These are phyloP conservation scores for Jaculus jaculus DNA, from an alignment of 2,113 vertebrate species.

Conservation along the genomic window DNA sequence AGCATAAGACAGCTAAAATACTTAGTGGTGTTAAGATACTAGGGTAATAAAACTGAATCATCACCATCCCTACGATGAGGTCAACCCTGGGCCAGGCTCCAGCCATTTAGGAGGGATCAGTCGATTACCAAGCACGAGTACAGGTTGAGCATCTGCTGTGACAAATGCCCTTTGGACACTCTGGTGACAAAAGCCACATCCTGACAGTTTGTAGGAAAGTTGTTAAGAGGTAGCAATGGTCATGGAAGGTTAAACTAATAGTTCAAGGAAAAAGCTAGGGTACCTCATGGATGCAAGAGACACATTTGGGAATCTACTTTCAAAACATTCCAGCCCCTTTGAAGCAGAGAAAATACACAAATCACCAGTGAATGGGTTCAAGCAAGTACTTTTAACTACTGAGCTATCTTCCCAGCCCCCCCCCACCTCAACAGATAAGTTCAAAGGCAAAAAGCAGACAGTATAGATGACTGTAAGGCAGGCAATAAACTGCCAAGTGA, in stretches of 20 bases:
- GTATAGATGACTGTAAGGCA: accelerated
- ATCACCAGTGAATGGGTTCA: neutral
- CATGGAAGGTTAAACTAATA: neutral
- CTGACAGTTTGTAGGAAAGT: neutral
- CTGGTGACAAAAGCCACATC: neutral
- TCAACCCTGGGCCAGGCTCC: accelerated
- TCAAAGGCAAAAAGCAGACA: neutral
- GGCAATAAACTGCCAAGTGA: neutral
- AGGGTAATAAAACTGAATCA: neutral
- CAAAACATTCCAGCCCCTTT: neutral
- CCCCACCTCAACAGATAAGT: neutral
- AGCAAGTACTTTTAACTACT: neutral
- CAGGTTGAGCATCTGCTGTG: neutral
- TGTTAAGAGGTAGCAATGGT: neutral
- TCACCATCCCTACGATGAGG: neutral
- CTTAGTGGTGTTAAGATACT: neutral
- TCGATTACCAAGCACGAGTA: neutral
- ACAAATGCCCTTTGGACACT: neutral
- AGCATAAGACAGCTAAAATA: neutral
- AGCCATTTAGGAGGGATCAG: neutral
- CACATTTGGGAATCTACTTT: neutral
- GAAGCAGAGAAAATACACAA: neutral
- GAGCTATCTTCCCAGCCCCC: too few species aligned
- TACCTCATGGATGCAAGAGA: neutral
- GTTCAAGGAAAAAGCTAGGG: neutral